These are phyloP conservation scores for Ceryle rudis DNA, from an alignment of 2,797 vertebrate genomes.

Conservation along the genomic window DNA sequence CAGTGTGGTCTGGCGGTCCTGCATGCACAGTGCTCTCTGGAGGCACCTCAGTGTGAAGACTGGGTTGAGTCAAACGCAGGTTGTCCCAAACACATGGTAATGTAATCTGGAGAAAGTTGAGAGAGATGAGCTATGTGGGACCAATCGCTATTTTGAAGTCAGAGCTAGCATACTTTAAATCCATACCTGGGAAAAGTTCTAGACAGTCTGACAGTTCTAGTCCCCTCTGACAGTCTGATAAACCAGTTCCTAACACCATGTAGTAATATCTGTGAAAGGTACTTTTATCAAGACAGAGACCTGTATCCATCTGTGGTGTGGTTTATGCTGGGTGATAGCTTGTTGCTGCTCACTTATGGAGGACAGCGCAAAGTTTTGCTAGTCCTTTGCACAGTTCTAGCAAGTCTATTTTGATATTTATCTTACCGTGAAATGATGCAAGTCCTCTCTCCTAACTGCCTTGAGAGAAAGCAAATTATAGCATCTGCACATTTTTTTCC, in stretches of 20 bases:
- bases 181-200: fast-evolving
- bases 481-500: fast-evolving
- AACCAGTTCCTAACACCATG: background rate
- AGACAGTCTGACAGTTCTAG: fast-evolving
- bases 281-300: background rate
- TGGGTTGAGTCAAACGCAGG: background rate
- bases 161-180: background rate
- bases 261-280: background rate
- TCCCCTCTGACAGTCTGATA: background rate
- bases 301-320: background rate
- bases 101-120: background rate
- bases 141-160: background rate
- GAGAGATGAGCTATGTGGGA: background rate
- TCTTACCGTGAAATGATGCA: background rate
- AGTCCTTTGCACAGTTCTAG: background rate
- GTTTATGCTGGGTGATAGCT: background rate
- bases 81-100: background rate
- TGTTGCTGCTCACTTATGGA: background rate
- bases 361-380: background rate
- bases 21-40: fast-evolving
- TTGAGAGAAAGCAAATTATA: background rate
- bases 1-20: fast-evolving
- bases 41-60: background rate
- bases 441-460: background rate
- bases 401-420: background rate